These are phyloP conservation scores for Ophion ellenae DNA, from an alignment of 2,888 invertebrate species.

Conservation along the genomic window DNA sequence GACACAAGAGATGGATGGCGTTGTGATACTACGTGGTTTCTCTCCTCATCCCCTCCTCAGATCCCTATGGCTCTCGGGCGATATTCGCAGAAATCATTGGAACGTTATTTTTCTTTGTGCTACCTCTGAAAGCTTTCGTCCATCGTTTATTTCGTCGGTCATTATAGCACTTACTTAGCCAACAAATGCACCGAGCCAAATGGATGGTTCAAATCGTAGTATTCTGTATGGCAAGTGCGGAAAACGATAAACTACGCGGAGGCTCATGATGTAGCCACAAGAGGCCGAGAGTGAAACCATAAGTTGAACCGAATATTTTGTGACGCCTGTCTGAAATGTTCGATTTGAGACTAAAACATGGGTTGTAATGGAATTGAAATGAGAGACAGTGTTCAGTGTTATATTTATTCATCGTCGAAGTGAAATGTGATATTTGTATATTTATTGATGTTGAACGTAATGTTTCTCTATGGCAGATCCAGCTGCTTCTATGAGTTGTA, in stretches of 20 bases:
- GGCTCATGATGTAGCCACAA: too few species aligned
- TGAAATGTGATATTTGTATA: too few species aligned
- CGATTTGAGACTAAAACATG: background rate
- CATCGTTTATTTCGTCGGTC: background rate
- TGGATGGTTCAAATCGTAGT: background rate
- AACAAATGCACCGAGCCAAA: background rate
- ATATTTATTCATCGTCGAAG: too few species aligned
- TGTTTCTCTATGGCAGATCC: too few species aligned
- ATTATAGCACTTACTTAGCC: background rate
- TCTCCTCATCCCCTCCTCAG: background rate
- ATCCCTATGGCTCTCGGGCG: background rate
- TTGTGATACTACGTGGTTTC: background rate
- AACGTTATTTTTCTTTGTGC: slow-evolving; percentile 23
- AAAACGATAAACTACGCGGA: background rate
- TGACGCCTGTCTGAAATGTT: background rate
- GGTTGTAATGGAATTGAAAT: too few species aligned
- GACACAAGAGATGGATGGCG: slow-evolving; percentile 25
- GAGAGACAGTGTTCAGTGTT: too few species aligned
- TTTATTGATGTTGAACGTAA: too few species aligned
- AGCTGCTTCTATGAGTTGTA: too few species aligned
- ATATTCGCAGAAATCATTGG: slow-evolving; percentile 2
- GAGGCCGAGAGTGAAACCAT: too few species aligned
- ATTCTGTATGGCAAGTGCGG: background rate
- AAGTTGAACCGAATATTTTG: background rate
- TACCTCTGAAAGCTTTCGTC: background rate